phyloP scores from a whole-genome alignment of 2,113 vertebrate genomes.

The Brienomyrus longianalis region DNA sequence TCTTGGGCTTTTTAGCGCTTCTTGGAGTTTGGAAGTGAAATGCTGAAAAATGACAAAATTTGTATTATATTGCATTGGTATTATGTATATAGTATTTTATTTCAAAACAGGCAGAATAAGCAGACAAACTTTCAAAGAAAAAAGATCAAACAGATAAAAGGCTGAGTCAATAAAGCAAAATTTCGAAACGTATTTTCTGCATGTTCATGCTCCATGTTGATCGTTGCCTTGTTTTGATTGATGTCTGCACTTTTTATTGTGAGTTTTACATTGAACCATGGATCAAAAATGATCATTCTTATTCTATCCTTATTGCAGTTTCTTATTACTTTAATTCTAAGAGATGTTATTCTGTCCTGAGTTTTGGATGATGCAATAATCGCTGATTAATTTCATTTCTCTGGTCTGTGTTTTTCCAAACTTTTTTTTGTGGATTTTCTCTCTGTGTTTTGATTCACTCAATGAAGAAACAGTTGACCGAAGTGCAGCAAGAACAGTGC shows the following conservation, averaged over 20 bases:
- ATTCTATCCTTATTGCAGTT: conserved; percentile 50
- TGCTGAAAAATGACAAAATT: conserved; percentile 74
- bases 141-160: conserved; percentile 71
- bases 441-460: conserved; percentile 80
- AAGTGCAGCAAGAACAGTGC: conserved; percentile 93
- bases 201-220: conserved; percentile 60
- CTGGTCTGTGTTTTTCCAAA: conserved; percentile 87
- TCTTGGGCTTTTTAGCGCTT: conserved; percentile 67
- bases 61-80: conserved; percentile 62
- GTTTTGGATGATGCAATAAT: conserved; percentile 81
- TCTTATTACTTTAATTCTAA: conserved; percentile 53
- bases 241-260: conserved; percentile 40
- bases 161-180: conserved; percentile 67
- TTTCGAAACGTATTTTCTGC: conserved; percentile 60
- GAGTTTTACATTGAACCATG: conserved; percentile 43
- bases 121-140: conserved; percentile 36
- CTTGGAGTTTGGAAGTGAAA: conserved; percentile 71
- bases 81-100: conserved; percentile 50
- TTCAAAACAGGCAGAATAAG: conserved; percentile 41
- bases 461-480: conserved; percentile 99
- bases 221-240: conserved; percentile 57
- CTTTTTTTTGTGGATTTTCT: conserved; percentile 75
- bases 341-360: conserved; percentile 75
- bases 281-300: conserved; percentile 44
- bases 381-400: conserved; percentile 97